Percentiles rank a stretch among this genome's conserved stretches.
Evolutionary conservation across 2,113 vertebrate genomes (phyloP).

Genomic region (Taurulus bubalis): DNA sequence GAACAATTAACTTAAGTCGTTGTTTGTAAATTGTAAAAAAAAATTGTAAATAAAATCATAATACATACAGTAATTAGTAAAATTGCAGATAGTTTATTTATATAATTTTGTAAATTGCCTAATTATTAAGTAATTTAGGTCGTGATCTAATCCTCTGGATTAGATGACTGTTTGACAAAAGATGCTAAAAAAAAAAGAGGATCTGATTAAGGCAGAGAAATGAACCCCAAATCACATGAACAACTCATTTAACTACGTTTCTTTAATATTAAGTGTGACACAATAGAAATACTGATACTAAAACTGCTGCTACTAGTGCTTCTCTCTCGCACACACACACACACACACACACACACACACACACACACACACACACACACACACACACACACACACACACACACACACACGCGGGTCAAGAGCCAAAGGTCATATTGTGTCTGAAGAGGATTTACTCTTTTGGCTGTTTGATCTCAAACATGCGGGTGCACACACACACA

Average conservation of each 20-base stretch:
- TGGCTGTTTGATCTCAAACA: slow-evolving; percentile 60
- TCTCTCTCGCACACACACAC: too few relatives aligned
- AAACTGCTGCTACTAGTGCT: background rate
- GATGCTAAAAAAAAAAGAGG: too few relatives aligned
- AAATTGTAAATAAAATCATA: too few relatives aligned
- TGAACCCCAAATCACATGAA: background rate
- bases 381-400: background rate
- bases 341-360: too few relatives aligned
- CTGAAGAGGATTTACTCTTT: slow-evolving; percentile 65
- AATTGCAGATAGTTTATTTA: too few relatives aligned
- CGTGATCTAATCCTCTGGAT: background rate
- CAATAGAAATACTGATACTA: background rate
- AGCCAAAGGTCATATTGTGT: slow-evolving; percentile 71
- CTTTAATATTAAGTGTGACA: background rate
- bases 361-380: too few relatives aligned
- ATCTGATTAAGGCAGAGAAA: background rate
- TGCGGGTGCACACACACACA: too few relatives aligned
- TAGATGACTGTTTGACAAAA: slow-evolving; percentile 1
- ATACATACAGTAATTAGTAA: too few relatives aligned
- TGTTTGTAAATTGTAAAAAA: too few relatives aligned
- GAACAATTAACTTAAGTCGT: too few relatives aligned
- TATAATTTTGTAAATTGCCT: too few relatives aligned
- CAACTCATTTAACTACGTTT: too few relatives aligned
- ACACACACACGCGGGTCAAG: slow-evolving; percentile 11
- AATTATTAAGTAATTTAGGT: background rate